Conservation (phyloP, 2,113 vertebrate species). For the Anguilla japonica region DNA sequence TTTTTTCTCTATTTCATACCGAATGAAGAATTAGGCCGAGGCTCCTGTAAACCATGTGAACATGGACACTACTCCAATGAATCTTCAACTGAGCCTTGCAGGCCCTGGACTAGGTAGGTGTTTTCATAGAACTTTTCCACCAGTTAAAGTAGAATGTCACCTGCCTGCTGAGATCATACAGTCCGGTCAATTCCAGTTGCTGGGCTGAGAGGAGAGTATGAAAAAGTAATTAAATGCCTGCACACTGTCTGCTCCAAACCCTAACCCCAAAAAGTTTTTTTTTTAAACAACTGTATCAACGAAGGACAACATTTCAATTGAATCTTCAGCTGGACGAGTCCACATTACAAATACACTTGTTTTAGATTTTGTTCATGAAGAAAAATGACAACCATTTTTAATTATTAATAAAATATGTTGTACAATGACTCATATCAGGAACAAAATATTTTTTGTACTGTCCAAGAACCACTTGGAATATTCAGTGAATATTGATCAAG, state of each 20-base stretch:
- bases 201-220: background rate
- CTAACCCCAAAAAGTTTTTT: no score
- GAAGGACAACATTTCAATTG: no score
- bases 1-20: constrained; percentile 23
- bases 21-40: constrained; percentile 56
- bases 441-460: background rate
- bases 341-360: no score
- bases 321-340: no score
- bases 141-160: background rate
- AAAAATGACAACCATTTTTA: background rate
- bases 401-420: no score
- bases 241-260: no score
- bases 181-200: background rate
- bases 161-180: background rate
- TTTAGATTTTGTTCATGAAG: background rate
- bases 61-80: constrained; percentile 79
- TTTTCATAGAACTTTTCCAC: background rate
- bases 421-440: no score
- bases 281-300: no score
- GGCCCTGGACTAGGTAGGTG: constrained; percentile 88
- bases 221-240: background rate
- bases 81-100: constrained; percentile 72
- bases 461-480: background rate
- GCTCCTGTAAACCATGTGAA: constrained; percentile 66
- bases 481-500: background rate